A percentile compares a stretch with the other conserved stretches of the same genome.
Conservation (phyloP, 2,797 vertebrate species). For the Ficedula albicollis region DNA sequence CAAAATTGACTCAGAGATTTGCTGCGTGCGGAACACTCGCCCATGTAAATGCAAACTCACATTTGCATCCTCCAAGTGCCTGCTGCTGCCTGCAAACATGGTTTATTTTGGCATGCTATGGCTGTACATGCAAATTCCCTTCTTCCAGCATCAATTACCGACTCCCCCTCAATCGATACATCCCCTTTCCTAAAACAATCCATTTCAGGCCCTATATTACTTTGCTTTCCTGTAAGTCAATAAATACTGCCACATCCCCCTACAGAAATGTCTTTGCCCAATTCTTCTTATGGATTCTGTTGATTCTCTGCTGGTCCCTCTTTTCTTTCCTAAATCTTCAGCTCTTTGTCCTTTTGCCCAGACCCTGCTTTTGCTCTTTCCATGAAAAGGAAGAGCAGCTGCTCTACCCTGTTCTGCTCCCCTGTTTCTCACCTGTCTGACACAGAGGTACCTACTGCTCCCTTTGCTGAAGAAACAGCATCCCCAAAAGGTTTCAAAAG, state of each 20-base stretch:
- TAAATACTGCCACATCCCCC: background rate
- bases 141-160: background rate
- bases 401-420: background rate
- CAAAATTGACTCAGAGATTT: background rate
- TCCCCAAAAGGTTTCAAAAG: background rate
- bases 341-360: background rate
- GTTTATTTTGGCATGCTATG: background rate
- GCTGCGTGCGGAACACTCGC: background rate
- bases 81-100: background rate
- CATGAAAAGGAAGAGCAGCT: background rate
- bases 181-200: background rate
- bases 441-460: background rate
- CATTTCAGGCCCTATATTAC: background rate
- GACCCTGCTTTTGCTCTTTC: background rate
- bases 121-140: conserved; percentile 14
- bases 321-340: background rate
- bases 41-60: background rate
- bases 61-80: conserved; percentile 20
- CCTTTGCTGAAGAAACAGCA: background rate
- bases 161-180: background rate
- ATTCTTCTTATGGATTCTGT: background rate
- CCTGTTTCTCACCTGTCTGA: background rate
- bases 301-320: background rate
- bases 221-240: background rate
- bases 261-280: background rate